Evolutionary conservation across 2,888 invertebrate species (phyloP).

Genomic region (Caenorhabditis japonica): DNA sequence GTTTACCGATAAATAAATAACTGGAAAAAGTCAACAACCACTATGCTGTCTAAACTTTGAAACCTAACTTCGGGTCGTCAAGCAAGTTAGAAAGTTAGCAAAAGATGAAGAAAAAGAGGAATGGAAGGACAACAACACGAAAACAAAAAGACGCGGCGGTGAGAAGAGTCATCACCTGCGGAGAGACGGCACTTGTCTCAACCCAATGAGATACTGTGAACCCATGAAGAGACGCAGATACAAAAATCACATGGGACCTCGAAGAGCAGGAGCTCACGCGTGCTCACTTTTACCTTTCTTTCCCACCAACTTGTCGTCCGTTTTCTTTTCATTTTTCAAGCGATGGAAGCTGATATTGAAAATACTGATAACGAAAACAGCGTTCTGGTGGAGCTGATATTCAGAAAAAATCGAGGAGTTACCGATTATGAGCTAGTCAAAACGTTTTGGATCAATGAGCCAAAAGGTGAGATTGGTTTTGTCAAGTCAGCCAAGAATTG

Average conservation of each 20-base stretch:
- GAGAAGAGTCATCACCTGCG: conserved; percentile 31
- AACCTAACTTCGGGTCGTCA: too few relatives aligned
- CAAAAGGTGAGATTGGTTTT: conserved; percentile 20
- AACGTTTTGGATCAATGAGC: conserved; percentile 22
- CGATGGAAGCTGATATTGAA: conserved; percentile 17
- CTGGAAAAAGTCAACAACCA: conserved; percentile 13
- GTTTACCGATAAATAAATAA: too few relatives aligned
- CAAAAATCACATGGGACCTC: conserved; percentile 33
- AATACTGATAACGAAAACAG: conserved; percentile 4
- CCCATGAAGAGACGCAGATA: conserved; percentile 29
- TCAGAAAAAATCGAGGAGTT: conserved; percentile 22
- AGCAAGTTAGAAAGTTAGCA: too few relatives aligned
- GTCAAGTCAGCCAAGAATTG: too few relatives aligned
- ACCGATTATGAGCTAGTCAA: conserved; percentile 30
- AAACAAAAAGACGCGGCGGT: too few relatives aligned
- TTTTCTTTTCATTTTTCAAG: background rate
- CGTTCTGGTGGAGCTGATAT: conserved; percentile 35
- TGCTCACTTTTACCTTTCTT: conserved; percentile 2
- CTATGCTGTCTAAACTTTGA: too few relatives aligned
- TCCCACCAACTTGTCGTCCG: background rate
- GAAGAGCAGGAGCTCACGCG: conserved; percentile 9
- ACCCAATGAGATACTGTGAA: too few relatives aligned
- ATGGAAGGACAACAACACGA: too few relatives aligned
- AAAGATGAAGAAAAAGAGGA: background rate
- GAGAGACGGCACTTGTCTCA: conserved; percentile 37